Base-by-base conservation (phyloP, 2,113 vertebrate species). In the Sander vitreus region DNA sequence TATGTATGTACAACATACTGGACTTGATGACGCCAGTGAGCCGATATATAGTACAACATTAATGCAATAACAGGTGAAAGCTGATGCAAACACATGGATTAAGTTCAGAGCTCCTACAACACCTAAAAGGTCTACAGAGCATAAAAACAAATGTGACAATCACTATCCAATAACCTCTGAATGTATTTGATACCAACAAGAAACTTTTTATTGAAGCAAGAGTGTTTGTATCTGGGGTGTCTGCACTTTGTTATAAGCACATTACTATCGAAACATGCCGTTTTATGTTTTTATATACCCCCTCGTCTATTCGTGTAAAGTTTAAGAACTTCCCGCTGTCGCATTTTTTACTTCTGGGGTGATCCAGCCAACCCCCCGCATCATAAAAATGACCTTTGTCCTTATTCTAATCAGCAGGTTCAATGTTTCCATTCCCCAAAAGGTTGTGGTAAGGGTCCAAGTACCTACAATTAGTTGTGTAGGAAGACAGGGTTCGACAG, bases 41-140 rank as follows among this genome's bases (percentile, higher is more conserved):
- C 50, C 51, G 27, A 36, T 78, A 59, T 65, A 78, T 33, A 78
- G 79, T 64, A 50, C n/a, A 55, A 69, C 8, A 64, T 63, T n/a
- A 75, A 80, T 50, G 57, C n/a, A 79, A 65, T 43, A 70, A 69
- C 60, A 70, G 11, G 65, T 60, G 25, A 36, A 25, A 55, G 48
- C 58, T n/a, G 12, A 51, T 39, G 27, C 11, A 79, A 83, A 50
- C 50, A 27, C 21, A 53, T 15, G 39, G 48, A 27, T 68, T 43
- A 57, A 0, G 7, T 47, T 54, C 25, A 60, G n/a, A n/a, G 39
- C 7, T 67, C 55, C 45, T 54, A 55, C 47, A 36, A 60, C 15
- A 72, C 15, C 47, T 45, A 53, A n/a, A 43, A 33, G 18, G 14
- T 71, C 5, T 47, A 50, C 16, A 76, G 15, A 72, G 63, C 16